Evolutionary conservation across 2,888 invertebrate species (phyloP), one percentile per base, ranked within the genome.

Genomic region (Neuroscelio doddi): DNA sequence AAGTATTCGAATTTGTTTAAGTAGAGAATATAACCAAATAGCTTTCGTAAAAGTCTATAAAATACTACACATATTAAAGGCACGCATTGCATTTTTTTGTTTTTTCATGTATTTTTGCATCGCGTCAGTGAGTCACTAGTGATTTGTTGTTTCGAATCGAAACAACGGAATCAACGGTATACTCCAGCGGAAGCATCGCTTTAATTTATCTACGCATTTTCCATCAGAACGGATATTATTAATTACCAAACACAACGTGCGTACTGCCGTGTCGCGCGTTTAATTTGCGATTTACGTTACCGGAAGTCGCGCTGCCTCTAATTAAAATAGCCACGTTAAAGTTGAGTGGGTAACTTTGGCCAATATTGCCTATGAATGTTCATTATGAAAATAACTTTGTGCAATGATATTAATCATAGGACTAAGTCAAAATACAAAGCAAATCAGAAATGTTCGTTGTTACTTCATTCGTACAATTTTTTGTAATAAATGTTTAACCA

Each of bases 271-370:
- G 59, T 41, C 55, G 42, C 45, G 58, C 68, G 65, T 70, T 73
- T 73, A 69, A 71, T 73, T 70, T 67, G 64, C 61, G 63, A 67
- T 70, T 71, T 70, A 64, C 63, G 63, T 63, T 68, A 72, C 61
- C 68, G 68, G 69, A 70, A 64, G 64, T 67, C 68, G 56, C 57
- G 63, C 47, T 57, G 61, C 63, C 68, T 69, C 61, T 71, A 73
- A 73, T 72, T 74, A 70, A 73, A 72, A 64, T 64, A 58, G 66
- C 58, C 52, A 38, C 56, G 51, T 59, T 46, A 52, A 52, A 56
- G 65, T 57, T 52, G 41, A 61, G 51, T 38, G 24, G 42, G n/a
- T 58, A 51, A 27, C 64, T 50, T 53, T 53, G 36, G 62, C 29
- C 49, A 16, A 26, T 12, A 29, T 12, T 24, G 36, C 5, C 36